Conservation (phyloP, 2,113 vertebrate species). For the Lasiurus borealis region DNA sequence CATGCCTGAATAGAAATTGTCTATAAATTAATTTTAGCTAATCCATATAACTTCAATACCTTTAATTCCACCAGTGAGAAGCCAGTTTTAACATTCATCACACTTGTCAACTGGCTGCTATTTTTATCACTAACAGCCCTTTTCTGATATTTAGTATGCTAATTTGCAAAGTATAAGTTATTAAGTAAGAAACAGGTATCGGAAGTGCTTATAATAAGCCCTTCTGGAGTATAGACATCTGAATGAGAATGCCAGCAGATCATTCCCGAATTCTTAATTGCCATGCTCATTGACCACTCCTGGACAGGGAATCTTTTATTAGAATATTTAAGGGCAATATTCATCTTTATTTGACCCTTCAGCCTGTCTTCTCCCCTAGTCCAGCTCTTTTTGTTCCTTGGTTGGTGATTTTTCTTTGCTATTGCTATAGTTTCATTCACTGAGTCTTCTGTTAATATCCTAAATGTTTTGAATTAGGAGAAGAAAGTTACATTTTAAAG, state of each 20-base stretch:
- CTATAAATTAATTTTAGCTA: slow-evolving; percentile 34
- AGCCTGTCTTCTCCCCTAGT: neutral
- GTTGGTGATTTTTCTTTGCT: neutral
- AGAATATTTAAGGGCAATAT: neutral
- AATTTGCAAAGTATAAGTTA: slow-evolving; percentile 51
- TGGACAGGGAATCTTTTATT: neutral
- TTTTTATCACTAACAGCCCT: slow-evolving; percentile 68
- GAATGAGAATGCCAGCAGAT: neutral
- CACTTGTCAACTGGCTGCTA: slow-evolving; percentile 62
- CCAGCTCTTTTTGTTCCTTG: neutral
- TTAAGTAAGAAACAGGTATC: neutral
- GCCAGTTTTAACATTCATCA: slow-evolving; percentile 55
- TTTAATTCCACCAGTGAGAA: slow-evolving; percentile 54
- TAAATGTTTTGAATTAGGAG: neutral
- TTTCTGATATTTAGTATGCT: slow-evolving; percentile 74
- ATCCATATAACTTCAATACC: neutral
- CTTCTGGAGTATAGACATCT: neutral
- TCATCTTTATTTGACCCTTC: slow-evolving; percentile 7
- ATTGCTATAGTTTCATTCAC: neutral
- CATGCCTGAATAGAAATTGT: neutral
- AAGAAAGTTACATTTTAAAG: slow-evolving; percentile 45
- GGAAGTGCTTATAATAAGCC: neutral
- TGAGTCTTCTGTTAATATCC: slow-evolving; percentile 32
- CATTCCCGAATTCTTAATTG: neutral
- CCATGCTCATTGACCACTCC: neutral